Evolutionary conservation across 2,888 invertebrate species (phyloP).

Genomic region (Machimus atricapillus): DNA sequence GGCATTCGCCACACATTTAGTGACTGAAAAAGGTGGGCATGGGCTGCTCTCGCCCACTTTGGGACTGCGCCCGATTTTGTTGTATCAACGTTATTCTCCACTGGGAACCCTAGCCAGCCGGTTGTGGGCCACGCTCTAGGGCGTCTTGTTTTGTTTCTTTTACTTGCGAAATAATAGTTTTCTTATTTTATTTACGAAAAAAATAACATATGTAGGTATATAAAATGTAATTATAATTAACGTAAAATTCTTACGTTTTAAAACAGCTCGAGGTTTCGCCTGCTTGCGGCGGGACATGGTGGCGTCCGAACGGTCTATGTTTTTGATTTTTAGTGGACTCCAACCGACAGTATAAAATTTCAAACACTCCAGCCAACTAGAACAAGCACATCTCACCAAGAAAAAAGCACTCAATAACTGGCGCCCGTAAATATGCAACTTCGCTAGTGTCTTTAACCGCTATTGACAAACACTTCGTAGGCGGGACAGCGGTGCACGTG

Average conservation of each 20-base stretch:
- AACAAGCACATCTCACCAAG: background rate
- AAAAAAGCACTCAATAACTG: background rate
- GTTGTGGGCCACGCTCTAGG: background rate
- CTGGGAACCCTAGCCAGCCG: background rate
- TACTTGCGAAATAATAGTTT: background rate
- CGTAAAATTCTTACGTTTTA: slow-evolving; percentile 67
- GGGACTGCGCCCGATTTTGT: background rate
- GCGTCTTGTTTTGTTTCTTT: background rate
- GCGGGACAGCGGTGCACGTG: slow-evolving; percentile 34
- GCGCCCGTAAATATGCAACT: background rate
- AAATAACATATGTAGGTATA: too few species aligned
- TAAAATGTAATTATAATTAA: background rate
- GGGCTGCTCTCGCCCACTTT: background rate
- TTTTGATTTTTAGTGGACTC: background rate
- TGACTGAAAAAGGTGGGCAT: background rate
- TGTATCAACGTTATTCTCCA: background rate
- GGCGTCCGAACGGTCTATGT: background rate
- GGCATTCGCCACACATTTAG: slow-evolving; percentile 18
- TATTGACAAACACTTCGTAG: slow-evolving; percentile 18
- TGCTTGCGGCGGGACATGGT: slow-evolving; percentile 74
- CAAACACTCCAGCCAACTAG: background rate
- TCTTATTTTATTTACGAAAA: background rate
- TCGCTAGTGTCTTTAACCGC: background rate
- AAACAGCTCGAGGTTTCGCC: slow-evolving; percentile 72
- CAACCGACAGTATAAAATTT: background rate